Percentiles rank a stretch among this genome's conserved stretches.
Evolutionary conservation across 2,797 vertebrate genomes (phyloP).

Genomic region (Acrocephalus scirpaceus): DNA sequence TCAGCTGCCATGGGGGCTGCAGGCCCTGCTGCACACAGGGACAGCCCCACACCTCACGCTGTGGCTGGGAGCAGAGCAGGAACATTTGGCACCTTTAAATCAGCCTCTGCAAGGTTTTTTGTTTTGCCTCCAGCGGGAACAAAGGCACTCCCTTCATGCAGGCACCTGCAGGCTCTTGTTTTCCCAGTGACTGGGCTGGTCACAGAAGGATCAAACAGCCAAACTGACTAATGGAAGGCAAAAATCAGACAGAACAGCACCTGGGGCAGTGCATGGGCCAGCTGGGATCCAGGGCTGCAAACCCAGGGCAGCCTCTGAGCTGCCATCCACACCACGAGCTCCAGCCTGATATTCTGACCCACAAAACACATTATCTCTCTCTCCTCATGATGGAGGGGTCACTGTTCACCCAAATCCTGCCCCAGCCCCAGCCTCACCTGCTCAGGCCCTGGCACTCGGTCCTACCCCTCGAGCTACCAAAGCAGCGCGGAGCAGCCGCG

Average conservation of each 20-base stretch:
- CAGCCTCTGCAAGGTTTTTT: neutral
- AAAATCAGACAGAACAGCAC: neutral
- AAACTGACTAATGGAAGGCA: neutral
- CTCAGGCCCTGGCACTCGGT: neutral
- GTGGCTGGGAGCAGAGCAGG: neutral
- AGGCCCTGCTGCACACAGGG: neutral
- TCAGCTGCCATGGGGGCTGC: neutral
- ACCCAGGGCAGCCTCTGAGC: fast-evolving
- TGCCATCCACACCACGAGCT: neutral
- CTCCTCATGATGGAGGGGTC: fast-evolving
- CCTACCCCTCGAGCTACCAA: fast-evolving
- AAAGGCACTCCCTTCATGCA: neutral
- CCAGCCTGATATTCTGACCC: neutral
- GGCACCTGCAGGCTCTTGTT: neutral
- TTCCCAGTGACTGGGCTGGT: neutral
- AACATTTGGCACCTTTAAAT: neutral
- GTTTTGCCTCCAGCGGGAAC: neutral
- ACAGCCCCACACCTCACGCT: fast-evolving
- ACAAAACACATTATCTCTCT: fast-evolving
- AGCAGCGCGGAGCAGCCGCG: neutral
- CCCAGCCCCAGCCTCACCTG: neutral
- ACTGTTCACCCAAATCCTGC: neutral
- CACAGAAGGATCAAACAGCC: neutral
- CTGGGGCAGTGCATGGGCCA: neutral
- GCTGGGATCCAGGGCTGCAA: neutral